Evolutionary conservation across 2,888 invertebrate genomes (phyloP).

Genomic region (Poecilobothrus nobilitatus): DNA sequence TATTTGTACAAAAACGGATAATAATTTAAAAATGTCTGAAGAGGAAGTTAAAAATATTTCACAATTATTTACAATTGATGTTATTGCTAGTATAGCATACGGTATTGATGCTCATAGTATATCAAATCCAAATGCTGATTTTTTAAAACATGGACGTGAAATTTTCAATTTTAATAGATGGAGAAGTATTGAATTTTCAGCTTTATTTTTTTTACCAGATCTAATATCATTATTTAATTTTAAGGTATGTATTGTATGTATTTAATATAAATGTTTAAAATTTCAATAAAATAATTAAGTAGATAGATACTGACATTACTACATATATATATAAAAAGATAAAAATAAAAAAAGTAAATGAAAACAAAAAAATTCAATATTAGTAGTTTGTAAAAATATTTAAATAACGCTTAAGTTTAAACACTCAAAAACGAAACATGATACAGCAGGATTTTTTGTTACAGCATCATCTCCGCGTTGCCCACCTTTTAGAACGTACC

Average conservation of each 20-base stretch:
- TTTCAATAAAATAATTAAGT: no score
- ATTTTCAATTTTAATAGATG: slow-evolving; percentile 27
- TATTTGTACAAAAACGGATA: slow-evolving; percentile 19
- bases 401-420: no score
- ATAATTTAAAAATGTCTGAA: background rate
- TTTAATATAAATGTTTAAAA: no score
- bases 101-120: slow-evolving; percentile 37
- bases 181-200: slow-evolving; percentile 32
- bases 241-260: slow-evolving; percentile 28
- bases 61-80: slow-evolving; percentile 36
- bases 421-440: no score
- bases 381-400: no score
- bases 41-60: slow-evolving; percentile 34
- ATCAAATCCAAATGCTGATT: slow-evolving; percentile 35
- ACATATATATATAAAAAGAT: no score
- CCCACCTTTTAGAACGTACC: no score
- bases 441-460: no score
- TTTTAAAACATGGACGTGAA: slow-evolving; percentile 30
- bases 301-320: no score
- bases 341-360: no score
- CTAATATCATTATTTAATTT: slow-evolving; percentile 29
- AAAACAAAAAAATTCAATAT: no score
- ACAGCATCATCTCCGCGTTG: no score
- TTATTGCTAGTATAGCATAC: slow-evolving; percentile 38
- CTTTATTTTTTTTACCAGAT: slow-evolving; percentile 37